Conservation (phyloP, 2,113 vertebrate genomes). For the Pionites leucogaster region DNA sequence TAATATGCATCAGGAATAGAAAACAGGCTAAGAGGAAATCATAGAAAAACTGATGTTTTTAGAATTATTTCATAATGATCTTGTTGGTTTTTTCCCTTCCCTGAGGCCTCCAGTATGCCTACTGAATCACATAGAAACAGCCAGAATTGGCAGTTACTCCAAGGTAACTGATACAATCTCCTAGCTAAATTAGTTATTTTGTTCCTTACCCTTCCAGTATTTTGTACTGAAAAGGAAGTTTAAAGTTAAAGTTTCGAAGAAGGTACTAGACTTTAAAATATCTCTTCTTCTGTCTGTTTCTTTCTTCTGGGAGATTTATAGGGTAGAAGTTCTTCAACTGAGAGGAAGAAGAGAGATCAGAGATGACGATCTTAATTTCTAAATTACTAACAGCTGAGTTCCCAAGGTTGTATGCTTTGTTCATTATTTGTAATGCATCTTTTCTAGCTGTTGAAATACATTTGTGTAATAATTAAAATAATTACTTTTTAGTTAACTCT, state of each 20-base stretch:
- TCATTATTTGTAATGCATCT: neutral
- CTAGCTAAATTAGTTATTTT: neutral
- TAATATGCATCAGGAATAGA: neutral
- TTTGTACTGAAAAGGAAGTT: neutral
- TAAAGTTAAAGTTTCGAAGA: neutral
- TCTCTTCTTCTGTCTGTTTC: rapidly evolving
- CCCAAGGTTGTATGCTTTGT: neutral
- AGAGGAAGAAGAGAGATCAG: neutral
- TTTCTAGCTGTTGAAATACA: neutral
- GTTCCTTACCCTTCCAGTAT: neutral
- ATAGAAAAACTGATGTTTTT: neutral
- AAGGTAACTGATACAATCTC: neutral
- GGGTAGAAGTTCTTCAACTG: neutral
- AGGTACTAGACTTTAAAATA: neutral
- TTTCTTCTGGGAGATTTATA: neutral
- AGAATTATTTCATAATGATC: neutral
- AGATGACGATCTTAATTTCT: neutral
- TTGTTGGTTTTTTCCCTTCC: neutral
- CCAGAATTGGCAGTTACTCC: neutral
- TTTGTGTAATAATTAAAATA: neutral
- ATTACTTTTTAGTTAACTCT: neutral
- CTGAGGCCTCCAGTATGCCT: neutral
- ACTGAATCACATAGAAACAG: neutral
- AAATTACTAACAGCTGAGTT: neutral
- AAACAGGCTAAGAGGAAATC: neutral